Base-by-base conservation (phyloP, 2,797 vertebrate genomes). In the Brachyalestes nurse region DNA sequence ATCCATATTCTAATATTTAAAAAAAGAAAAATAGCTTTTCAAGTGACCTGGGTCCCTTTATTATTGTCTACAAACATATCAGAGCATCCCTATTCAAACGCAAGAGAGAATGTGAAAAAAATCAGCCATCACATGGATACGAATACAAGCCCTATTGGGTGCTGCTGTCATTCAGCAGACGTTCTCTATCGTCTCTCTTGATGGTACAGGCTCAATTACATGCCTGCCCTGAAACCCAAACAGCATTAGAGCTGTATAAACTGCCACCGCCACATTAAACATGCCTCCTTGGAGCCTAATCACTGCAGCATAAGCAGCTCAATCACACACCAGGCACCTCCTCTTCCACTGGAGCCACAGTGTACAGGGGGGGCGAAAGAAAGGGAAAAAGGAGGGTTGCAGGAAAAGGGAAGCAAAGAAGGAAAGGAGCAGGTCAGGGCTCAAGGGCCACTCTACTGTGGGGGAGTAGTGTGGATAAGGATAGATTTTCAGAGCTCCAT, bases 241-340 rank as follows among this genome's bases (percentile, higher is more conserved):
- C 82, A 86, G 81, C 57, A 79, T 83, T 85, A 80, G 75, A 62
- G 42, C 67, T 76, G 55, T 51, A 74, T 83, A 85, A 67, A 81
- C 81, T 60, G 45, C 72, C 77, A 47, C 61, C 13, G 42, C 74
- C 73, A 75, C 80, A 85, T 79, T 86, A 79, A 57, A 81, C 57
- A 42, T 70, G 67, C 73, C 71, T 45, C 53, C 51, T 62, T 38
- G 42, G 65, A 73, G 57, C 69, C 58, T 84, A 75, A 78, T 34
- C 75, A 73, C 80, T 21, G 21, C 47, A 71, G 62, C 71, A 66
- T 51, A 81, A 80, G 73, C 62, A 72, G 57, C 78, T 85, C 77
- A 83, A 75, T 86, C 79, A 75, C 34, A 82, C 8, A 25, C 23
- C 55, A 65, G 73, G 61, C 14, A 13, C 69, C 55, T 67, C 40